phyloP scores from a whole-genome alignment of 2,888 invertebrate genomes.

The Orthosia gracilis region DNA sequence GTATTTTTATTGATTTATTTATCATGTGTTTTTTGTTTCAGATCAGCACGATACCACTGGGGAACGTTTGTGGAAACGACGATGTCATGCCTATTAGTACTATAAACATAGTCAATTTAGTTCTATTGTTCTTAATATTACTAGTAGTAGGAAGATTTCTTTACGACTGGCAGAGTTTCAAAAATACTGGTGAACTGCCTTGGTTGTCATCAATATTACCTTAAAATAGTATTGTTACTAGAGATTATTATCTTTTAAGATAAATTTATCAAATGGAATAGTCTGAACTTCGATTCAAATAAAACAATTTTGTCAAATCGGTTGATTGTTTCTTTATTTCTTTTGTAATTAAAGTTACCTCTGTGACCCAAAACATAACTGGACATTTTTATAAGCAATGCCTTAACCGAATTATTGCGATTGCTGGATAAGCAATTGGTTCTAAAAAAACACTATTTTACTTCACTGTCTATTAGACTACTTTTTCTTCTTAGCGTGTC shows the following conservation, averaged over 20 bases:
- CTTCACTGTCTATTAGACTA: too few species aligned
- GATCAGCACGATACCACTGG: slow-evolving; percentile 93
- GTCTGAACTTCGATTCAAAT: slow-evolving; percentile 37
- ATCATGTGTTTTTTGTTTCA: slow-evolving; percentile 81
- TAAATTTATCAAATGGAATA: slow-evolving; percentile 31
- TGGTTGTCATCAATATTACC: slow-evolving; percentile 96
- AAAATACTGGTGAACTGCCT: slow-evolving; percentile 95
- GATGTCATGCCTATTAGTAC: slow-evolving; percentile 91
- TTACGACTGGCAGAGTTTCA: slow-evolving; percentile 96
- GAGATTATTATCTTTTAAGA: not conserved
- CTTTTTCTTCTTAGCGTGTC: too few species aligned
- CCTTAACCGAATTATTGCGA: too few species aligned
- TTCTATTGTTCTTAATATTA: slow-evolving; percentile 93
- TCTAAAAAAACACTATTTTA: too few species aligned
- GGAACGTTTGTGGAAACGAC: slow-evolving; percentile 92
- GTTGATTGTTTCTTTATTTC: not conserved
- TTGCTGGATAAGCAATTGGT: too few species aligned
- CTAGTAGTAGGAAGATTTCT: slow-evolving; percentile 94
- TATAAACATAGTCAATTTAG: slow-evolving; percentile 94
- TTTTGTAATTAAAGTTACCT: not conserved
- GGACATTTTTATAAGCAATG: too few species aligned
- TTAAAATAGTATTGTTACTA: slow-evolving; percentile 54
- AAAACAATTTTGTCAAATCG: slow-evolving; percentile 15
- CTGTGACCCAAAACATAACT: too few species aligned
- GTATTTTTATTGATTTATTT: not conserved